Evolutionary conservation across 37 sponge, comb jelly and placozoan genomes (phyloP), one percentile per base, ranked within the genome.

Genomic region (Agelas oroides): DNA sequence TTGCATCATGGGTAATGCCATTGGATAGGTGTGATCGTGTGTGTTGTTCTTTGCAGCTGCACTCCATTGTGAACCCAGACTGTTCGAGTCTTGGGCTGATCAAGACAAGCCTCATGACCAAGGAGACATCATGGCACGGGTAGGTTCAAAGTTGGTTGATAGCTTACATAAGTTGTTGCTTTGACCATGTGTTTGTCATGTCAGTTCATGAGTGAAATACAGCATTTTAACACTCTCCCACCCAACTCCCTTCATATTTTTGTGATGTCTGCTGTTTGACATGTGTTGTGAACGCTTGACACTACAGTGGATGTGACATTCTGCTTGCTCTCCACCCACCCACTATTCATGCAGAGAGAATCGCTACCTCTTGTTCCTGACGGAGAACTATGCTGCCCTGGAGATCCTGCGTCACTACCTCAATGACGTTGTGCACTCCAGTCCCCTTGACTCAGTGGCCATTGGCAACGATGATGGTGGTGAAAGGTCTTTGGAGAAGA

Each of bases 321-420:
- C n/a, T n/a, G n/a, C n/a, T n/a, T n/a, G n/a, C n/a, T n/a, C n/a
- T n/a, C n/a, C n/a, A n/a, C 21, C 59, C 59, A 61, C 12, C 53
- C 20, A 59, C 36, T 65, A 40, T 58, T 33, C 54, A 21, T 75
- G 17, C 59, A 92, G 96, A 17, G 98, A 96, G 41, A 98, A 89
- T 78, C 96, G 98, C 24, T 98, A 98, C 64, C 82, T 97, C 24
- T 81, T 97, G 61, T 86, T 97, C 59, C 74, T 97, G 56, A 95
- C 98, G 61, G 94, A 93, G 64, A 97, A 95, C 58, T 88, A 97
- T 84, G 91, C 98, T 19, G 96, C 98, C 33, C 81, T 97, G 13
- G 72, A 92, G 25, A 93, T 95, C 39, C 62, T 98, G 13, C 70
- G 91, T 14, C 79, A 95, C 16, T 87, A 78, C 20, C 34, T 82